Evolutionary conservation across 1,140 invertebrate genomes (phyloP), one percentile per base, ranked within the genome.

Genomic region (Idris sp.): DNA sequence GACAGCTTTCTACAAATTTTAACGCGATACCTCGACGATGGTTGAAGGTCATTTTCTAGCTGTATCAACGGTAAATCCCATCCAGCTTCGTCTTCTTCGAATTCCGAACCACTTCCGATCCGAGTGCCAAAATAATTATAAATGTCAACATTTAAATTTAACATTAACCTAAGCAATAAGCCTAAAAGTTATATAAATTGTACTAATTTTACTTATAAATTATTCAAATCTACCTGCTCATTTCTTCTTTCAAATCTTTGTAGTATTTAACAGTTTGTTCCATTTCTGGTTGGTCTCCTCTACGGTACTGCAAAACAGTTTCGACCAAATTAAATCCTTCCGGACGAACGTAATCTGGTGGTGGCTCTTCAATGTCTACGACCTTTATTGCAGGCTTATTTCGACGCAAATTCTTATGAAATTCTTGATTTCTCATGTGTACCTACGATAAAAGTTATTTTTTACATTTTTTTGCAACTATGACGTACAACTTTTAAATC

Each of bases 361-460:
- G 90, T 4, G 88, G 81, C 16, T 88, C 83, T 33, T 89, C 87
- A 11, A 92, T 82, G 2, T 91, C 89, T 15, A 85, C 80, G 22
- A 91, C 48, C 14, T 86, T 82, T 8, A 92, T 83, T 1, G 90
- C 89, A 1, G 89, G 86, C 76, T 92, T 92, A 67, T 92, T 92
- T 4, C 89, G 86, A 2, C 92, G 86, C 19, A 93, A 82, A 78
- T 90, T 91, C 73, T 92, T 92, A 77, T 93, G 92, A 4, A 91
- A 84, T 30, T 92, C 91, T 82, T 92, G 91, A 77, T 93, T 93
- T 51, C 89, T 89, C 83, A 90, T 89, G 65, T 92, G 91, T 15
- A 92, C 89, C 91, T 93, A 56, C 2, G 76, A 65, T 9, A 35
- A 36, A 22, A 10, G 5, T 25, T 31, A 3, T 10, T 10, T 15